These are phyloP conservation scores for Heliconius melpomene DNA, from an alignment of 1,140 invertebrate genomes.

Conservation along the genomic window DNA sequence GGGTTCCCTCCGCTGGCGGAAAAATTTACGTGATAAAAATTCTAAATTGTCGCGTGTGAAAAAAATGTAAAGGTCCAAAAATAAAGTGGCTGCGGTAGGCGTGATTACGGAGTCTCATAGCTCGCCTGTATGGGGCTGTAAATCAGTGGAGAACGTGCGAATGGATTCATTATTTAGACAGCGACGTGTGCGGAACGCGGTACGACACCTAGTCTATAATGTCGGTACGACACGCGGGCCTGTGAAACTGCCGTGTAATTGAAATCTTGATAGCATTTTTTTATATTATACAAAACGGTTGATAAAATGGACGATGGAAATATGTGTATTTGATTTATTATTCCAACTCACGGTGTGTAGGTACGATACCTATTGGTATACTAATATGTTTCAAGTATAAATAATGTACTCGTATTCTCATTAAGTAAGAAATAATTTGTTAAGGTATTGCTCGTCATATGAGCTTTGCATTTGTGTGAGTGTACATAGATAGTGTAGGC, in stretches of 20 bases:
- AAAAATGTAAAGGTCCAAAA: conserved; percentile 75
- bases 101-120: conserved; percentile 72
- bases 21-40: conserved; percentile 80
- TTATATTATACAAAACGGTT: conserved; percentile 32
- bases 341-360: neutral
- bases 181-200: conserved; percentile 52
- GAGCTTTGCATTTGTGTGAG: no score
- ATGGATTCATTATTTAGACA: conserved; percentile 75
- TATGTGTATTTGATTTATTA: neutral
- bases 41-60: conserved; percentile 77
- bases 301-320: conserved; percentile 1
- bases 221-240: conserved; percentile 27
- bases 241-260: conserved; percentile 35
- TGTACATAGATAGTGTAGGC: no score
- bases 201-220: conserved; percentile 40
- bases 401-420: neutral
- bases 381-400: neutral
- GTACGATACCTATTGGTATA: neutral
- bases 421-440: neutral
- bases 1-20: conserved; percentile 77
- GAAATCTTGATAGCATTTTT: conserved; percentile 39
- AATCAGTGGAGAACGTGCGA: conserved; percentile 75
- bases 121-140: conserved; percentile 66
- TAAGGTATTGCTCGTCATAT: neutral
- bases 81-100: conserved; percentile 79